Evolutionary conservation across 2,797 vertebrate species (phyloP).

Genomic region (Cephalopachus bancanus): DNA sequence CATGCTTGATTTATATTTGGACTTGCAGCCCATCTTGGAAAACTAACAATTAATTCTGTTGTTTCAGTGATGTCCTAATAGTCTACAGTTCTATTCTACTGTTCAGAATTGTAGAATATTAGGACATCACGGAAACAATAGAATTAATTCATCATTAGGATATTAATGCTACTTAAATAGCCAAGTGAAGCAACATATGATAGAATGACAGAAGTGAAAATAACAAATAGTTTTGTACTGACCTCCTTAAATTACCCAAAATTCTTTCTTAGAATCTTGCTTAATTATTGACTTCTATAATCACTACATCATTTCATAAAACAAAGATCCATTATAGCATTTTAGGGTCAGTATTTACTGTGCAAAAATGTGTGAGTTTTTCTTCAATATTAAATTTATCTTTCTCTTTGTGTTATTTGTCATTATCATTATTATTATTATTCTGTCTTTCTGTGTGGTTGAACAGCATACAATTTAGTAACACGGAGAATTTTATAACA

Average conservation of each 20-base stretch:
- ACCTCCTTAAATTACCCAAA: not conserved
- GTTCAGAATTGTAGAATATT: not conserved
- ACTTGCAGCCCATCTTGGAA: not conserved
- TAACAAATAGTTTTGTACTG: not conserved
- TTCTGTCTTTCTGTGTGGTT: not conserved
- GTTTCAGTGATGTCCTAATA: no score
- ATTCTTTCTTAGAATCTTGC: not conserved
- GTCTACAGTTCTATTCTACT: no score
- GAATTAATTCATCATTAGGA: not conserved
- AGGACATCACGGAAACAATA: not conserved
- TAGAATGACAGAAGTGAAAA: not conserved
- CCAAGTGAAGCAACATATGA: not conserved
- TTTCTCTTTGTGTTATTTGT: conserved; percentile 1
- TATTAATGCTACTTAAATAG: not conserved
- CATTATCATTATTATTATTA: not conserved
- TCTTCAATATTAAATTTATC: not conserved
- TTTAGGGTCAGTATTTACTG: not conserved
- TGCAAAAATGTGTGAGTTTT: not conserved
- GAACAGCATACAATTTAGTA: not conserved
- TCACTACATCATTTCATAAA: not conserved
- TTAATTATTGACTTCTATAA: not conserved
- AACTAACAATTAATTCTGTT: not conserved
- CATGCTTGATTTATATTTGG: not conserved
- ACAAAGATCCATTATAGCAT: not conserved
- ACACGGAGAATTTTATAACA: not conserved